Conservation (phyloP, 2,888 invertebrate species). For the Stenchaetothrips biformis region DNA sequence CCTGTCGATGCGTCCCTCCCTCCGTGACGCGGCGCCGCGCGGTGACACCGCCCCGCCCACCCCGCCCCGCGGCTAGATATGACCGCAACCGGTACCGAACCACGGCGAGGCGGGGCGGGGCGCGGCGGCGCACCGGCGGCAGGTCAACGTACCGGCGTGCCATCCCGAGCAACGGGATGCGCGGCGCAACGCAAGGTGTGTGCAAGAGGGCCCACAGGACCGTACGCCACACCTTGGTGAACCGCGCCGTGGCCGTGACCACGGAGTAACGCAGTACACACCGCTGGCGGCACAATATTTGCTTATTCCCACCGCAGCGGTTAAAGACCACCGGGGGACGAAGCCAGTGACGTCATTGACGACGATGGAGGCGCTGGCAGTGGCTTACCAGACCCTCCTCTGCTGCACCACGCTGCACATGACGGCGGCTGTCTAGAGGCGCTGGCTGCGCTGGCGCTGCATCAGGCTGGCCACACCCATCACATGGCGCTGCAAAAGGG, state of each 20-base stretch:
- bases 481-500: too few relatives aligned
- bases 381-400: constrained; percentile 7
- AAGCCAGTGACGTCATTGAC: too few relatives aligned
- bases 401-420: constrained; percentile 22
- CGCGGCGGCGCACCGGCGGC: not conserved
- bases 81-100: not conserved
- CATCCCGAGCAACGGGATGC: not conserved
- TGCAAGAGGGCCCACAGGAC: not conserved
- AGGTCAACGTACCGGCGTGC: not conserved
- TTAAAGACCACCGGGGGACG: too few relatives aligned
- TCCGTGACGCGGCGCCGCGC: not conserved
- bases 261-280: too few relatives aligned
- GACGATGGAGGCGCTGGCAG: too few relatives aligned
- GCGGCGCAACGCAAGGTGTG: not conserved
- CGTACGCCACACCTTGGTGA: too few relatives aligned
- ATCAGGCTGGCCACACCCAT: not conserved
- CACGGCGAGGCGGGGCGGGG: not conserved
- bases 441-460: too few relatives aligned
- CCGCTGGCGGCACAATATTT: too few relatives aligned
- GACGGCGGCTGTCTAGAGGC: not conserved
- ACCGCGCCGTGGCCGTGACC: too few relatives aligned
- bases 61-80: not conserved
- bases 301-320: too few relatives aligned
- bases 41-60: not conserved
- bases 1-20: too few relatives aligned